Evolutionary conservation across 2,113 vertebrate genomes (phyloP), one percentile per base, ranked within the genome.

Genomic region (Syrmaticus mikado): DNA sequence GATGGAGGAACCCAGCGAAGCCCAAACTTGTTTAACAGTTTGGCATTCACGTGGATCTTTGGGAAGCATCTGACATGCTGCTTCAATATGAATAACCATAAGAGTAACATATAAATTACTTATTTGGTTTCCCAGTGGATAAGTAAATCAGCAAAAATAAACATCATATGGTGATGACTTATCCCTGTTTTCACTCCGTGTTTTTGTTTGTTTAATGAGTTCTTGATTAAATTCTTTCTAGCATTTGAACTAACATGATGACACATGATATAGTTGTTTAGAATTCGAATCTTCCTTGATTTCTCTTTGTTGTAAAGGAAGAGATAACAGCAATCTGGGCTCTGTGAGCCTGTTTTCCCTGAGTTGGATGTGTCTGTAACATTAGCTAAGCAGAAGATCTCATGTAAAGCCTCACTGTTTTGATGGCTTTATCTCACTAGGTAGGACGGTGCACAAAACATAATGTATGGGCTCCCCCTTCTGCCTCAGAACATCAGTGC

Each of bases 381-480:
- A 72, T 25, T 68, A 85, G 55, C 82, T 55, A 60, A 50, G 89
- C 45, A 77, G 43, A 71, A 65, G 58, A 30, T 43, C 72, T 71
- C 43, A 20, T 0, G 27, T 19, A 61, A 45, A 68, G 58, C 8
- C 14, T 75, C 64, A 20, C 52, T 14, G 64, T n/a, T 55, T 13
- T 8, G 43, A 7, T 4, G 61, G 60, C 34, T 81, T 75, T 34
- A 41, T 34, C 41, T 36, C 46, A 1, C 52, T 40, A 13, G 43
- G 86, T 57, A 46, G 3, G 75, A 14, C 28, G 5, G 2, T 24
- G 4, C 20, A 2, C 36, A 22, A 87, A 92, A 88, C 72, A 28
- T 89, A 81, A 87, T 76, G 81, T 84, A 48, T 85, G 94, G 84
- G 94, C 96, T 95, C 96, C 96, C 95, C 46, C 96, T 97, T 93